A percentile compares a stretch with the other conserved stretches of the same genome.
phyloP scores from a whole-genome alignment of 2,888 invertebrate species.

The Nephrotoma flavescens region DNA sequence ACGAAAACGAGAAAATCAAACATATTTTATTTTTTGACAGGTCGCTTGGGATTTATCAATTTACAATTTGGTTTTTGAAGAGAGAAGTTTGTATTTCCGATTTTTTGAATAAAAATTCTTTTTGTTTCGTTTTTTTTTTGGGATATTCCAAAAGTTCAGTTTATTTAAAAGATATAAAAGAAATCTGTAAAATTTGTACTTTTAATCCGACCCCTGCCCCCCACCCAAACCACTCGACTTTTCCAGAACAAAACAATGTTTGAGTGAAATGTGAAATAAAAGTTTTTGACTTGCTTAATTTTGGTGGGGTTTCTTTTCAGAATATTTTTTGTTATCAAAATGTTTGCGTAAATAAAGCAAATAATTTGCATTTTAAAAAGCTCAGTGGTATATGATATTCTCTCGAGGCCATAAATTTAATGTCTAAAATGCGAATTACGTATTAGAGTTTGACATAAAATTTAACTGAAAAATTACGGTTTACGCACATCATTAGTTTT shows the following conservation, averaged over 20 bases:
- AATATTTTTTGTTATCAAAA: too few species aligned
- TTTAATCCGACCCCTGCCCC: neutral
- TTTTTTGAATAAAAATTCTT: neutral
- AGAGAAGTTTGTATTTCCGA: neutral
- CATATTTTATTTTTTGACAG: neutral
- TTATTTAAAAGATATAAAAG: neutral
- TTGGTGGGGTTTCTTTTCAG: too few species aligned
- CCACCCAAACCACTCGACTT: neutral
- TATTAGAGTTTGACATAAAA: too few species aligned
- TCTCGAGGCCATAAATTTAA: too few species aligned
- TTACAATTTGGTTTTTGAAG: neutral
- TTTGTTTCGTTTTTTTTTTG: neutral
- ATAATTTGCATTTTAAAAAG: too few species aligned
- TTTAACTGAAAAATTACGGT: too few species aligned
- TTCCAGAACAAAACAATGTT: neutral
- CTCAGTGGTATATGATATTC: too few species aligned
- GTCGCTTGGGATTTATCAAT: neutral
- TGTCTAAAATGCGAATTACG: too few species aligned
- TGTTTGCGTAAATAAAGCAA: too few species aligned
- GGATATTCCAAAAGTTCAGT: neutral
- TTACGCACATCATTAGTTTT: too few species aligned
- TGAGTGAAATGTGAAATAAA: neutral
- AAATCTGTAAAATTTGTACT: neutral
- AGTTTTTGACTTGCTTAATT: neutral
- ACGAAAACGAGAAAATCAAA: neutral